These are phyloP conservation scores for Stichopus horrens DNA, from an alignment of 53 echinoderm and acorn worm species.

Conservation along the genomic window DNA sequence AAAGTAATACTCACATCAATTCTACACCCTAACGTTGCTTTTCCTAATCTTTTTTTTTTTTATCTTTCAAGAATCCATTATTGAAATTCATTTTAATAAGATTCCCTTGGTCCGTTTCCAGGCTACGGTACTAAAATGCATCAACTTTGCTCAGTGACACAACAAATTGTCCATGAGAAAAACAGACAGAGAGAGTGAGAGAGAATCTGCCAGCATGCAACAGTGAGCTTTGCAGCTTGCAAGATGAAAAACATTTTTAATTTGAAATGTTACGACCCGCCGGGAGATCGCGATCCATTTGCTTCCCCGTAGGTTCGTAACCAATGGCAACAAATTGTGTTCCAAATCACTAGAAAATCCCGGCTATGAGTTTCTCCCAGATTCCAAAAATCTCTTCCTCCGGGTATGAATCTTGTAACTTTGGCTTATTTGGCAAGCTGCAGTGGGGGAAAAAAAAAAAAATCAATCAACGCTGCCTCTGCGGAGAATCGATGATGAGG, in stretches of 20 bases:
- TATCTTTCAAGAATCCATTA: background rate
- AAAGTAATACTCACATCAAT: background rate
- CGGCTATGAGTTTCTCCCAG: conserved; percentile 5
- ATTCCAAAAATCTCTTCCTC: background rate
- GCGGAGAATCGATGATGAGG: conserved; percentile 19
- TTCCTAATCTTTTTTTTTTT: background rate
- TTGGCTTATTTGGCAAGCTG: conserved; percentile 12
- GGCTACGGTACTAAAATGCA: background rate
- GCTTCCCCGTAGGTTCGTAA: conserved; percentile 21
- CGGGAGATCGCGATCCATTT: conserved; percentile 16
- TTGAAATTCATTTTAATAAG: background rate
- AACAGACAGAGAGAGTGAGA: background rate
- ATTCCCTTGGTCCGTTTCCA: conserved; percentile 6
- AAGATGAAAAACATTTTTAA: conserved; percentile 23
- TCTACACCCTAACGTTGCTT: background rate
- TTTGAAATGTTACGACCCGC: conserved; percentile 15
- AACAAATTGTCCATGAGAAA: background rate
- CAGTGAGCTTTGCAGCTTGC: background rate
- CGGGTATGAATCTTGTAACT: background rate
- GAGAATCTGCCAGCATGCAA: background rate
- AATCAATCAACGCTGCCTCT: background rate
- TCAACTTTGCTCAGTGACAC: conserved; percentile 4
- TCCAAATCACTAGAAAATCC: background rate
- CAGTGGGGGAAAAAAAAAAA: background rate
- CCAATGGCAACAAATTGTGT: conserved; percentile 35